A percentile compares a stretch with the other conserved stretches of the same genome.
These are phyloP conservation scores for Aleiodes alternator DNA, from an alignment of 2,888 invertebrate species.

Conservation along the genomic window DNA sequence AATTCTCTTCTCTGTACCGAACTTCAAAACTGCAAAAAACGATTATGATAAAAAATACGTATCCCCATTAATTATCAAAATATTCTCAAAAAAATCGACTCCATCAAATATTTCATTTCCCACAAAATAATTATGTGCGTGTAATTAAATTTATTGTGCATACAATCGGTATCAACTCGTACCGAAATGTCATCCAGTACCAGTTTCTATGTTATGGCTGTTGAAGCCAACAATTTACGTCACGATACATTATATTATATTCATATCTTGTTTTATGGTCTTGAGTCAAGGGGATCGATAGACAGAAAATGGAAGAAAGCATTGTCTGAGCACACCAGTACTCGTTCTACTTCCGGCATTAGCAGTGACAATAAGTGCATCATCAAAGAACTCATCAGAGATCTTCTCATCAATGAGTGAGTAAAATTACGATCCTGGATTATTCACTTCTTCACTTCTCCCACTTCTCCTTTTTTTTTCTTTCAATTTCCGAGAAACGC, in stretches of 20 bases:
- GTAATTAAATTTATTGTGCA: background rate
- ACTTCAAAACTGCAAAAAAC: too few species aligned
- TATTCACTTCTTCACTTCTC: background rate
- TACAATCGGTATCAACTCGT: conserved; percentile 11
- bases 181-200: conserved; percentile 60
- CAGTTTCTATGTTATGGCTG: conserved; percentile 38
- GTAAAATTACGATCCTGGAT: too few species aligned
- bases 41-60: too few species aligned
- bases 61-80: too few species aligned
- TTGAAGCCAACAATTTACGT: conserved; percentile 52
- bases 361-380: conserved; percentile 2
- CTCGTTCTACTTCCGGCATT: conserved; percentile 24
- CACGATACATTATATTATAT: conserved; percentile 56
- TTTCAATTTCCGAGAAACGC: background rate
- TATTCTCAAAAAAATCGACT: background rate
- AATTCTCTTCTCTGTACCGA: too few species aligned
- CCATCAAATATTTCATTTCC: background rate
- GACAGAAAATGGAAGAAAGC: background rate
- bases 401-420: too few species aligned
- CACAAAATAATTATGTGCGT: background rate
- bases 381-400: background rate
- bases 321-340: conserved; percentile 37
- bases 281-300: conserved; percentile 9
- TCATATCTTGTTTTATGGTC: conserved; percentile 47
- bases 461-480: background rate